Evolutionary conservation across 1,140 invertebrate species (phyloP), one percentile per base, ranked within the genome.

Genomic region (Papilio dardanus): DNA sequence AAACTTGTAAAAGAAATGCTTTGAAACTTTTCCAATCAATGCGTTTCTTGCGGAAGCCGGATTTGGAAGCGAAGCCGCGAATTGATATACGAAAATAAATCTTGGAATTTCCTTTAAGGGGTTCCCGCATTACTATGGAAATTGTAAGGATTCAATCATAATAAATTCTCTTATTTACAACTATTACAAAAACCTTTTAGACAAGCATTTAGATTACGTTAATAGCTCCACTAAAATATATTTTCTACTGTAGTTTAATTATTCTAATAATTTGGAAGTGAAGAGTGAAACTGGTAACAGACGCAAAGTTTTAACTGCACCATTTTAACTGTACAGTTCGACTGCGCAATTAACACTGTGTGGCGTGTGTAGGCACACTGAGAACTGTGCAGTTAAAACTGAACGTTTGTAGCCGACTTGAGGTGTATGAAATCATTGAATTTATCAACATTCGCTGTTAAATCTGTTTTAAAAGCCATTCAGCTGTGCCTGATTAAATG

Each of bases 1-100:
- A 50, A 54, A 73, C 28, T 73, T 54, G 69, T 24, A 35, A 58
- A 71, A 71, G 58, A 73, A 58, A 58, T 73, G 8, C 50, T 54
- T 33, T 58, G 30, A 54, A 73, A 73, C 71, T 58, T 73, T 37
- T 73, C 50, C 71, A 73, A 73, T 73, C 71, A 73, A 73, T 73
- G 71, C 71, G 71, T 73, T 73, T 73, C 69, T 73, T 73, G 30
- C 42, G 46, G 71, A 73, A 54, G 50, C 28, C 7, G 46, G 71
- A 73, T 73, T 73, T 58, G 37, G 16, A 73, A 12, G 33, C 50
- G 71, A n/a, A 73, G 50, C 46, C 71, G 71, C 46, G 30, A 54
- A 73, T 73, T 73, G 71, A 73, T 73, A 73, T 58, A 54, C 46
- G 46, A 54, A 73, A 58, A 73, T 73, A 54, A 73, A 73, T 73